A percentile compares a stretch with the other conserved stretches of the same genome.
phyloP scores from a whole-genome alignment of 2,797 vertebrate genomes.

The Propithecus deckenii region DNA sequence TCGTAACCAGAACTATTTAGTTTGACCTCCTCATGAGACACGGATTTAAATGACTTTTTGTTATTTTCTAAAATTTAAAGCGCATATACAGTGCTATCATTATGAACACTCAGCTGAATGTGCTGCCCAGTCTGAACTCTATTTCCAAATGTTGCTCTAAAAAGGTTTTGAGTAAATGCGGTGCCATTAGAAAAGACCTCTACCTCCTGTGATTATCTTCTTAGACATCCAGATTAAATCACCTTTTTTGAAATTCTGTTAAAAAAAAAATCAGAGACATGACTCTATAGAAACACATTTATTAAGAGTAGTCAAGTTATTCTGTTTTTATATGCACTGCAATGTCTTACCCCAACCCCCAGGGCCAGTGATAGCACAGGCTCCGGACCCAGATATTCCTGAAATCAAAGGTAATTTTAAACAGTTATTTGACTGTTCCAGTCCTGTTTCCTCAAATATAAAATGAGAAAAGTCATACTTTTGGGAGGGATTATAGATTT shows the following conservation, averaged over 20 bases:
- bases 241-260: background rate
- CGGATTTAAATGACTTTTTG: background rate
- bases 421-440: background rate
- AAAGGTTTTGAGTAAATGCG: background rate
- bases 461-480: background rate
- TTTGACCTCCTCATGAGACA: background rate
- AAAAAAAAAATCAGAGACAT: background rate
- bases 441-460: background rate
- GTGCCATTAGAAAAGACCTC: background rate
- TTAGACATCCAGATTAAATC: background rate
- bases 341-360: background rate
- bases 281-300: background rate
- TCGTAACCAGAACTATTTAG: background rate
- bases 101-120: background rate
- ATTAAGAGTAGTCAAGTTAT: background rate
- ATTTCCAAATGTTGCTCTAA: background rate
- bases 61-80: slow-evolving; percentile 13
- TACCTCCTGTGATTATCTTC: background rate
- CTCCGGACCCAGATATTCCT: background rate
- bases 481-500: background rate
- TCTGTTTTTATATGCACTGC: background rate
- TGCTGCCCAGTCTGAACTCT: background rate
- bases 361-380: background rate
- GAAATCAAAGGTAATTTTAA: background rate
- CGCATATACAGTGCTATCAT: background rate